A percentile compares a stretch with the other conserved stretches of the same genome.
phyloP scores from a whole-genome alignment of 2,113 vertebrate genomes.

The Crotalus tigris region DNA sequence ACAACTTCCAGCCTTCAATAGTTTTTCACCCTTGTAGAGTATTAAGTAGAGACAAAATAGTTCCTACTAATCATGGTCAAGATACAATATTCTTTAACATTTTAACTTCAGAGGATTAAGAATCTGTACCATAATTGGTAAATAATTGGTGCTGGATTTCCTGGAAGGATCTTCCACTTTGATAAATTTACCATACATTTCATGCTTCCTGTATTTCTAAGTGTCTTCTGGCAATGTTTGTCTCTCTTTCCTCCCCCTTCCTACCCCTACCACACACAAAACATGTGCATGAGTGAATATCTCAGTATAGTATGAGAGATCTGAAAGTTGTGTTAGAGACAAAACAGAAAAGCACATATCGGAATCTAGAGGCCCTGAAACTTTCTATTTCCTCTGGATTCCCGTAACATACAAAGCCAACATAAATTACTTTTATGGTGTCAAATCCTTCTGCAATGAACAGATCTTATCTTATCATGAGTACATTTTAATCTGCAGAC shows the following conservation, averaged over 20 bases:
- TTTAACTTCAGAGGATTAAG: background rate
- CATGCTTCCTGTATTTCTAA: background rate
- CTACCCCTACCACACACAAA: background rate
- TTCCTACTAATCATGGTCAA: background rate
- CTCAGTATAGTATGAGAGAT: background rate
- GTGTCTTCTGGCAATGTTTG: background rate
- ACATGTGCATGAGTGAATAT: background rate
- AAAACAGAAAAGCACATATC: background rate
- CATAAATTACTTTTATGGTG: background rate
- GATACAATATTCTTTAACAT: background rate
- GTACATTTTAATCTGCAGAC: constrained; percentile 12
- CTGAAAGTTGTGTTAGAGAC: background rate
- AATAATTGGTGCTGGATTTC: background rate
- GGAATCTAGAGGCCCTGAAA: background rate
- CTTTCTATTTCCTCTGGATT: background rate
- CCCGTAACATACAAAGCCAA: background rate
- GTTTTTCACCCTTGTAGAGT: background rate
- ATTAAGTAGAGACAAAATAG: background rate
- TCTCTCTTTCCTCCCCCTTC: background rate
- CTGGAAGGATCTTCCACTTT: background rate
- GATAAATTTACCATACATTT: background rate
- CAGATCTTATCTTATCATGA: constrained; percentile 26
- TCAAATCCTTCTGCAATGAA: constrained; percentile 4
- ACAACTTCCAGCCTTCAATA: background rate
- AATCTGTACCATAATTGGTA: background rate